Evolutionary conservation across 2,888 invertebrate species (phyloP).

Genomic region (Leptothorax acervorum): DNA sequence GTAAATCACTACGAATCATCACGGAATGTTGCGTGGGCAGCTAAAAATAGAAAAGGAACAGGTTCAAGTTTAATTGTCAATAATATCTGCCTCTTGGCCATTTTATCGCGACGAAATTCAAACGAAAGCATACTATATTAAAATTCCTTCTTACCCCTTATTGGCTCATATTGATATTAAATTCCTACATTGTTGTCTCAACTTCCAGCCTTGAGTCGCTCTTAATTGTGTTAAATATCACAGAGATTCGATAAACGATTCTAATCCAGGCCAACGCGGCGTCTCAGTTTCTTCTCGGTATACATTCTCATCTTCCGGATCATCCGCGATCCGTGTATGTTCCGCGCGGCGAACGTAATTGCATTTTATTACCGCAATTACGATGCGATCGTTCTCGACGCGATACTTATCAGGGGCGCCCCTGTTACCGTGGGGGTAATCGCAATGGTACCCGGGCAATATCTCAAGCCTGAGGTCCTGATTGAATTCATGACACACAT

Average conservation of each 20-base stretch:
- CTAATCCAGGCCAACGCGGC: not conserved
- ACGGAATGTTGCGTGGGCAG: not conserved
- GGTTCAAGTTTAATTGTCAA: not conserved
- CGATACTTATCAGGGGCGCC: not conserved
- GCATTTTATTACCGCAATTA: constrained; percentile 15
- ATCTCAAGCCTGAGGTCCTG: not conserved
- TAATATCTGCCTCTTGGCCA: not conserved
- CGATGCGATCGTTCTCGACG: not conserved
- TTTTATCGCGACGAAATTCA: not conserved
- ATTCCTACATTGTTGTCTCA: not conserved
- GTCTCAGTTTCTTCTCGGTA: not conserved
- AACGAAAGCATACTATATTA: not conserved
- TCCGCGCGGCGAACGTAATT: constrained; percentile 3
- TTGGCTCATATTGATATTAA: not conserved
- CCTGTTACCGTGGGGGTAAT: not conserved
- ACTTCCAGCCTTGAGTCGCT: not conserved
- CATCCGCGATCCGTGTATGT: not conserved
- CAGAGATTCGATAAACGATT: not conserved
- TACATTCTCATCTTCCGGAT: not conserved
- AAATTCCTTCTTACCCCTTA: not conserved
- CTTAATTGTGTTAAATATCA: not conserved
- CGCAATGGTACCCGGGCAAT: not conserved
- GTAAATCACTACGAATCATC: constrained; percentile 19
- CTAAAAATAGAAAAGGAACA: not conserved
- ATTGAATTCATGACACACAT: constrained; percentile 36